Base-by-base conservation (phyloP, 2,888 invertebrate genomes). In the Achlya flavicornis region DNA sequence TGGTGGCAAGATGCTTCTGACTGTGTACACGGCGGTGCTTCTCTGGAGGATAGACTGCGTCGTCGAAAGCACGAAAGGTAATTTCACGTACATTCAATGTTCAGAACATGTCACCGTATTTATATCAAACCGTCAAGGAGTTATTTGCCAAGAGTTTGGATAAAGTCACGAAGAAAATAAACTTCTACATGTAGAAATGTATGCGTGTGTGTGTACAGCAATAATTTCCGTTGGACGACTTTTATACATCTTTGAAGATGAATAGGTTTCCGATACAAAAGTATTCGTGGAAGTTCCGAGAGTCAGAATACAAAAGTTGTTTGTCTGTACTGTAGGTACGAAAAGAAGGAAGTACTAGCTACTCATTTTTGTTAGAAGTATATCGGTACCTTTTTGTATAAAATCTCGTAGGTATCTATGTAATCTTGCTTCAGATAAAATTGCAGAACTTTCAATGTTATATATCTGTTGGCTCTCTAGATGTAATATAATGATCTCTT, bases 51-150 rank as follows among this genome's bases (percentile, higher is more conserved):
- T 92, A 71, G 92, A 92, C 86, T 88, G 87, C 72, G 86, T 88
- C 75, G 93, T 91, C 69, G 93, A 91, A 74, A 92, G 91, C 76
- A 90, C 91, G 66, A 93, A 90, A 92, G 93, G 93, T 93, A 88
- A 87, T 78, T 73, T 64, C 68, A 64, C 70, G 66, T 72, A 65
- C 74, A 61, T 70, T 63, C 67, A 61, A 66, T 67, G 66, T 64
- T 66, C 58, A 57, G 35, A 61, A 62, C 57, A 59, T 63, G 64
- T 67, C 62, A 63, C 53, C 67, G 68, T 66, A 58, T 58, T 26
- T 16, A 48, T n/a, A 48, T 48, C 32, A 58, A 32, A n/a, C 32
- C 32, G 58, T 33, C 32, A 58, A 58, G 14, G 53, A 53, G 53
- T 53, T 53, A 53, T 53, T 41, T 53, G 53, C 53, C 10, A 53